Base-by-base conservation (phyloP, 2,797 vertebrate genomes). In the Leptoclinus maculatus region DNA sequence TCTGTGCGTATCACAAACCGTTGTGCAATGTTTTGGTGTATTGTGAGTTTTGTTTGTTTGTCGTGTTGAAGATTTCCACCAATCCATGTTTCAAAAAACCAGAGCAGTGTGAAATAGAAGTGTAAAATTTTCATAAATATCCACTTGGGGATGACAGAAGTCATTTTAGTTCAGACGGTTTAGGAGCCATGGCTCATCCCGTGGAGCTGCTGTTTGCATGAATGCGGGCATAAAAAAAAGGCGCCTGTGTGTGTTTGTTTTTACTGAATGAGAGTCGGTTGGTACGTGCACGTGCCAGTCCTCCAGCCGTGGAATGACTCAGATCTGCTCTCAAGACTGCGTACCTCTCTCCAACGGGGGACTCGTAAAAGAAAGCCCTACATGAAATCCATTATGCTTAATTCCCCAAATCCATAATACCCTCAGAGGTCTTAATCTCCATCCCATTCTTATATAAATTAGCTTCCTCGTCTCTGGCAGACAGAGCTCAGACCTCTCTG, bases 331-430 rank as follows among this genome's bases (percentile, higher is more conserved):
- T 87, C 80, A 56, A 81, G 80, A 82, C 88, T 59, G 69, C 43
- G 27, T 74, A 82, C 80, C 80, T 88, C 86, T 87, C 83, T 87
- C 88, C 82, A 83, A 80, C 63, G 27, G 66, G 83, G 85, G 82
- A 85, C 86, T 88, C 72, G 71, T 88, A 85, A 89, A 92, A 92
- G 88, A 93, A 92, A 92, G 89, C 86, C 85, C 83, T 79, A 94
- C 91, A 93, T 91, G 89, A 93, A 93, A 90, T 92, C 92, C 88
- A 93, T 94, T 93, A 91, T 93, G 91, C 86, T 91, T 94, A 92
- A 94, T 93, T 92, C 93, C 88, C 90, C 84, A 91, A 92, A 93
- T 93, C 92, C 92, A 91, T 92, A 93, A 92, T 88, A 94, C 88
- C 90, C 91, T 90, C 87, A 87, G 87, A 93, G 90, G 90, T 91